Evolutionary conservation across 2,113 vertebrate species (phyloP), one percentile per base, ranked within the genome.

Genomic region (Grantiella picta): DNA sequence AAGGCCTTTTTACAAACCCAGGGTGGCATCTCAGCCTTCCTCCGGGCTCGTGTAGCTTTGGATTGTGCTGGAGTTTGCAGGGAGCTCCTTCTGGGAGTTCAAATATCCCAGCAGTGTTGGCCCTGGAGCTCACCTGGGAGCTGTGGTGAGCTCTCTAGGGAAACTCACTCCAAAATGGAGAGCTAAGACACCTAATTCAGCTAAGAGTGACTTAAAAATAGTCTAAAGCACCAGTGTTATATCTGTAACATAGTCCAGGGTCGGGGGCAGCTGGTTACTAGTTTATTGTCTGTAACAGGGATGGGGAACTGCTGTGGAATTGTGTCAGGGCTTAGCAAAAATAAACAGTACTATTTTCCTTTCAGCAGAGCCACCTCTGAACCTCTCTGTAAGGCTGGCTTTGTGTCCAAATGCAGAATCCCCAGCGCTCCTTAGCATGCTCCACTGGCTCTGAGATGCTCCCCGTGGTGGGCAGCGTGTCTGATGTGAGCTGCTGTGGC

Each of bases 341-440:
- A 54, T 54, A n/a, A 38, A 27, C 17, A 47, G 15, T 3, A 56
- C 1, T 38, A 2, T 84, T 47, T 66, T 69, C 50, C 35, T 72
- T 76, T 47, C 4, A 83, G 42, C 31, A 60, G 54, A 92, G 70
- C 35, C 5, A 21, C 61, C 53, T 50, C 14, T 18, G 73, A 59
- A 12, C 12, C 27, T 66, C 61, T 53, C 27, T 45, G 36, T 3
- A 5, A 35, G 80, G 52, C 15, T 64, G 72, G 28, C 52, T 91
- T 76, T 1, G 0, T 36, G 68, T 35, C 47, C 17, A 29, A 35
- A 4, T 3, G 27, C 16, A 57, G 88, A 11, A 12, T 53, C 24
- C n/a, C 11, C 38, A 21, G 19, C 2, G 1, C 22, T 50, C 5
- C 54, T 61, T 1, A 4, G 28, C 25, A 12, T 5, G 15, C 60